phyloP scores from a whole-genome alignment of 2,797 vertebrate genomes.

The Coregonus suidteri region DNA sequence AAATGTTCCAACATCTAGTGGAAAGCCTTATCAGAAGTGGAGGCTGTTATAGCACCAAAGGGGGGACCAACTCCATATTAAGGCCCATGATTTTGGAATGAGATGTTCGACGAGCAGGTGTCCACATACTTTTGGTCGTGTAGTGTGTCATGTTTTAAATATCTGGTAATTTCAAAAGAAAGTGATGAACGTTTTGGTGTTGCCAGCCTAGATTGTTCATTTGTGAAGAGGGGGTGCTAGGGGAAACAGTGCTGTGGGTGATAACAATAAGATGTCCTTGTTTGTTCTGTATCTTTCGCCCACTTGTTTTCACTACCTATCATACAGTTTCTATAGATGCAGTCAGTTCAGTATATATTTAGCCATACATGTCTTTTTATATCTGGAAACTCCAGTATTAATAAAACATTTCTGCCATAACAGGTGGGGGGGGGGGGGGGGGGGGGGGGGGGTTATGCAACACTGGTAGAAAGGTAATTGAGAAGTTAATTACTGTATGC shows the following conservation, averaged over 20 bases:
- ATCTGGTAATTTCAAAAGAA: too few species aligned
- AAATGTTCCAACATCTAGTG: too few species aligned
- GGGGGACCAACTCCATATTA: too few species aligned
- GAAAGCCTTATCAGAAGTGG: too few species aligned
- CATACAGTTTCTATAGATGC: background rate
- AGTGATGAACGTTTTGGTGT: background rate
- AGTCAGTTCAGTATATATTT: background rate
- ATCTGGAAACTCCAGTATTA: background rate
- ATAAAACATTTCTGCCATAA: constrained; percentile 30
- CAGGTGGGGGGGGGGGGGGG: constrained; percentile 17
- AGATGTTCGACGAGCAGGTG: too few species aligned
- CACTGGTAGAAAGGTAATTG: constrained; percentile 25
- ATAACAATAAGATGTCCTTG: too few species aligned
- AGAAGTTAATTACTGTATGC: constrained; percentile 41
- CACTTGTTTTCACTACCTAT: too few species aligned
- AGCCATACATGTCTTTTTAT: background rate
- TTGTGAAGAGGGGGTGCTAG: background rate
- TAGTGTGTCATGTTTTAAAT: too few species aligned
- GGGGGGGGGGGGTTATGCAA: constrained; percentile 12
- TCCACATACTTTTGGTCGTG: too few species aligned
- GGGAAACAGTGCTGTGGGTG: background rate
- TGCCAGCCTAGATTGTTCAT: background rate
- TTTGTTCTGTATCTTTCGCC: too few species aligned
- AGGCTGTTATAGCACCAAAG: too few species aligned
- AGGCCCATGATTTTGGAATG: too few species aligned